Percentiles rank a stretch among this genome's conserved stretches.
phyloP scores from a whole-genome alignment of 2,113 vertebrate species.

The Pao palembangensis region DNA sequence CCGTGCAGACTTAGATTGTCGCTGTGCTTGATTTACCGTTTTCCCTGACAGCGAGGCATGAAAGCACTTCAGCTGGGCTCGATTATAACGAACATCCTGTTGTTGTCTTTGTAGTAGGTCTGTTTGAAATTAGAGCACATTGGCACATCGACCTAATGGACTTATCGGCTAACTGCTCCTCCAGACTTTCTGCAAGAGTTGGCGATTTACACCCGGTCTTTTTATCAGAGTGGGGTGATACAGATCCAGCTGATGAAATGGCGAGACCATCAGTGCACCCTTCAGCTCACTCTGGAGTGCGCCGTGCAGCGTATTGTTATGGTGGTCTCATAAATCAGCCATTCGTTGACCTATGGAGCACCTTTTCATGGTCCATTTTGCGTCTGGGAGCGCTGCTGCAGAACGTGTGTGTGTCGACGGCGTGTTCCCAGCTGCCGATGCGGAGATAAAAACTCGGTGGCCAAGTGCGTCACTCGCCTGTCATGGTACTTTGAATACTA shows the following conservation, averaged over 20 bases:
- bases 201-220: not conserved
- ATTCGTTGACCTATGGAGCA: conserved; percentile 34
- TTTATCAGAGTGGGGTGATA: not conserved
- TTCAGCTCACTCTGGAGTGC: conserved; percentile 9
- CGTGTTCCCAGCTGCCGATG: conserved; percentile 64
- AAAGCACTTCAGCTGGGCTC: conserved; percentile 40
- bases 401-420: conserved; percentile 47
- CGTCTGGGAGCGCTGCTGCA: conserved; percentile 21
- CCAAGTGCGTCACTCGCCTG: conserved; percentile 68
- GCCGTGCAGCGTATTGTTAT: not conserved
- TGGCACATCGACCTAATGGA: conserved; percentile 44
- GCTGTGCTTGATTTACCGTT: conserved; percentile 36
- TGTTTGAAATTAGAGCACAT: conserved; percentile 65
- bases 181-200: conserved; percentile 36
- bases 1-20: conserved; percentile 13
- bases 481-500: conserved; percentile 66
- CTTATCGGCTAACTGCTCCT: conserved; percentile 43
- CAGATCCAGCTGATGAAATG: conserved; percentile 19
- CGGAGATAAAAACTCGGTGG: conserved; percentile 56
- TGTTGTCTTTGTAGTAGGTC: conserved; percentile 49
- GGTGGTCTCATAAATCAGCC: conserved; percentile 40
- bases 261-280: conserved; percentile 14
- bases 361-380: conserved; percentile 21
- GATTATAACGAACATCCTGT: conserved; percentile 55
- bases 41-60: conserved; percentile 47